These are phyloP conservation scores for Phocoena phocoena DNA, from an alignment of 2,113 vertebrate species.

Conservation along the genomic window DNA sequence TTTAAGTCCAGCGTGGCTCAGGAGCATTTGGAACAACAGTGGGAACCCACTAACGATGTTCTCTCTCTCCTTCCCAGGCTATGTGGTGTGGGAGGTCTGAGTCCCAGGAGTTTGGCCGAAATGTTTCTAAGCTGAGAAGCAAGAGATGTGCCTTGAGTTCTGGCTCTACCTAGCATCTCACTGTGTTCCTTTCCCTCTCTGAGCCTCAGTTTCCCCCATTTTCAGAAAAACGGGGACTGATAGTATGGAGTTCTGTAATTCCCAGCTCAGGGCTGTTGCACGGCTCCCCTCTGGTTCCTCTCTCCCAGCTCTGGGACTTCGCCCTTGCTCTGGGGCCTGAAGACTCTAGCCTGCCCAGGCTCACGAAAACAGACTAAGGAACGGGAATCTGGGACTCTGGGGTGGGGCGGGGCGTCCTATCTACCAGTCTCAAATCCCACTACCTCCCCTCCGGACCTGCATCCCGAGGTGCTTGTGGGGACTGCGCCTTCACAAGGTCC, in stretches of 20 bases:
- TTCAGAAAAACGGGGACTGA: neutral
- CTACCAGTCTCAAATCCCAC: neutral
- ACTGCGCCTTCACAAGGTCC: neutral
- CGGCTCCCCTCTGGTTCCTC: neutral
- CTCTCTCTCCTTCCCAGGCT: neutral
- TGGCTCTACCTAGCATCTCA: neutral
- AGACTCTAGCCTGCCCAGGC: neutral
- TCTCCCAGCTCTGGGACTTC: neutral
- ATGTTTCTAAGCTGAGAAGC: neutral
- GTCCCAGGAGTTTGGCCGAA: neutral
- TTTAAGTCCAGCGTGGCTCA: neutral
- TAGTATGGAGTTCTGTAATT: neutral
- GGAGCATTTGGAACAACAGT: neutral
- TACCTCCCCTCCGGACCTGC: neutral
- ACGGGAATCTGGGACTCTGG: neutral
- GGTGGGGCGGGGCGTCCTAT: neutral
- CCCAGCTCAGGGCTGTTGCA: neutral
- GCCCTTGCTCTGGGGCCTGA: neutral
- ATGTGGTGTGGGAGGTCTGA: fast-evolving
- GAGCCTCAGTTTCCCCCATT: neutral
- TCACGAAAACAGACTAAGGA: neutral
- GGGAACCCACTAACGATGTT: neutral
- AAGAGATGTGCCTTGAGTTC: neutral
- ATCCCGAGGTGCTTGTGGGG: neutral
- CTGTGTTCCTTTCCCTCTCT: neutral